These are phyloP conservation scores for Phocoena phocoena DNA, from an alignment of 2,113 vertebrate species.

Conservation along the genomic window DNA sequence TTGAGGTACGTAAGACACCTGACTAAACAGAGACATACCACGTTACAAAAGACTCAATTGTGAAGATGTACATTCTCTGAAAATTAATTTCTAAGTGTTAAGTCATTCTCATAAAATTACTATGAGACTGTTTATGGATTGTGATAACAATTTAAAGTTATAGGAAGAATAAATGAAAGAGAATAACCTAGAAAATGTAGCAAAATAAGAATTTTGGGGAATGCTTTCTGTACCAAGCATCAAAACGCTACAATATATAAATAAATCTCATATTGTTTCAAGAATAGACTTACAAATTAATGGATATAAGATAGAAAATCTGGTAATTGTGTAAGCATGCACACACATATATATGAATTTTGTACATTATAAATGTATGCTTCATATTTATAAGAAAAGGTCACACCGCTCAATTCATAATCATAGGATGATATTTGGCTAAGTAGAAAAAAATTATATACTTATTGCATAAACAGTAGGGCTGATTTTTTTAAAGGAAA, in stretches of 20 bases:
- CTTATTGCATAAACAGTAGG: not conserved
- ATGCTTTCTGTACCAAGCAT: not conserved
- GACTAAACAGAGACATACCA: not conserved
- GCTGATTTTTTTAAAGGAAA: slow-evolving; percentile 3
- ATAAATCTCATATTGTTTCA: not conserved
- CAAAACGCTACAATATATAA: not conserved
- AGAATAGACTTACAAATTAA: not conserved
- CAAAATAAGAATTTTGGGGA: not conserved
- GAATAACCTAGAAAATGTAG: not conserved
- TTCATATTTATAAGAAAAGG: not conserved
- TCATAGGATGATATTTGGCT: not conserved
- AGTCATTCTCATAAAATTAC: not conserved
- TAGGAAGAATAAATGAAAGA: not conserved
- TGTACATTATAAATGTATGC: not conserved
- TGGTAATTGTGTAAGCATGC: not conserved
- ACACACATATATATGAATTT: not conserved
- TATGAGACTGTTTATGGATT: not conserved
- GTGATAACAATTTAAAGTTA: not conserved
- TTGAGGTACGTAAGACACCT: not conserved
- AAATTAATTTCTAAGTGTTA: not conserved
- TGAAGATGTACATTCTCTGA: not conserved
- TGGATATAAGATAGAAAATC: not conserved
- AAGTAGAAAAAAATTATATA: not conserved
- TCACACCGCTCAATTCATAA: not conserved
- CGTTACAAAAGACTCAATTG: not conserved